phyloP scores from a whole-genome alignment of 2,888 invertebrate genomes.

The Coelogynopora nodosa region DNA sequence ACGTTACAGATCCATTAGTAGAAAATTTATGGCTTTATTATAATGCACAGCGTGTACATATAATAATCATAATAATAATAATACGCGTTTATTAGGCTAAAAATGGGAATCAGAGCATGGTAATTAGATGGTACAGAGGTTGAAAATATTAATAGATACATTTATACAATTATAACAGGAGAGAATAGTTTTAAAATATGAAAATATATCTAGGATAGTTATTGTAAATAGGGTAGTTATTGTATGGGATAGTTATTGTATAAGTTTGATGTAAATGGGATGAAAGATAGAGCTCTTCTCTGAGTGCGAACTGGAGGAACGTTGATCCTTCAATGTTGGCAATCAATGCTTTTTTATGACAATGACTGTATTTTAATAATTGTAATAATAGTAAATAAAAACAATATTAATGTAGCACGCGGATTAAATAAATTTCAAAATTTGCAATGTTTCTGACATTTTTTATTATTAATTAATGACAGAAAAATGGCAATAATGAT shows the following conservation, averaged over 20 bases:
- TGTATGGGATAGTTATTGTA: constrained; percentile 17
- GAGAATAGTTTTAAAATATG: constrained; percentile 14
- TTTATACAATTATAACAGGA: constrained; percentile 4
- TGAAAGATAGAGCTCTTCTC: constrained; percentile 29
- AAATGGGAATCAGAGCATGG: not conserved
- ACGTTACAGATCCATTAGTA: too few species aligned
- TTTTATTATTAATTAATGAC: too few species aligned
- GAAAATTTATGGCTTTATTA: too few species aligned
- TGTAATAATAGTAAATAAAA: too few species aligned
- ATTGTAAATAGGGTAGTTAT: constrained; percentile 1
- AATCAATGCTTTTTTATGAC: too few species aligned
- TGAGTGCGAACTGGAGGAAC: constrained; percentile 26
- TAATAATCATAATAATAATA: not conserved
- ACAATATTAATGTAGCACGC: too few species aligned
- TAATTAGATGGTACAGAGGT: constrained; percentile 5
- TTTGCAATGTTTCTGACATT: too few species aligned
- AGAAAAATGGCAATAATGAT: too few species aligned
- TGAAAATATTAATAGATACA: constrained; percentile 29
- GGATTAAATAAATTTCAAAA: too few species aligned
- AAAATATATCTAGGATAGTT: constrained; percentile 24
- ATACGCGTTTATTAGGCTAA: not conserved
- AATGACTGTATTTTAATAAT: too few species aligned
- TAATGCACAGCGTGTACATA: not conserved
- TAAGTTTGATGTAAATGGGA: constrained; percentile 18
- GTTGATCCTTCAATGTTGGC: constrained; percentile 17